Evolutionary conservation across 2,888 invertebrate genomes (phyloP), one percentile per base, ranked within the genome.

Genomic region (Empis livida): DNA sequence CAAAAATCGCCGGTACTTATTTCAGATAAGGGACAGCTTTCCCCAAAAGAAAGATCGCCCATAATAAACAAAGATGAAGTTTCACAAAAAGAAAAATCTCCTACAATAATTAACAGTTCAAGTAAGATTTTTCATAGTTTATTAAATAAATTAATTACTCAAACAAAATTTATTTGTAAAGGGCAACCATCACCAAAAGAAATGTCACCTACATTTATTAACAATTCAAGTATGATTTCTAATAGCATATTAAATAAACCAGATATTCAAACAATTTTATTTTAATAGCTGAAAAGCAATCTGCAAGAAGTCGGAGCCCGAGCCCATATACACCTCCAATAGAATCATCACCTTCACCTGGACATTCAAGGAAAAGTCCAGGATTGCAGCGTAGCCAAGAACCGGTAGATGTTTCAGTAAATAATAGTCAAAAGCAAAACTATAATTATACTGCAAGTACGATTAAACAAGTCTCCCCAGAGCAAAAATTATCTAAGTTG

Each of bases 351-450:
- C 20, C 10, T 23, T 9, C 50, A 31, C 50, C 57, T n/a, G 35
- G n/a, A n/a, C 10, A 47, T 9, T 13, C 30, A 3, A 16, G 43
- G 15, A 35, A 41, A 17, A 45, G 45, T 38, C 53, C 59, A 6
- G 67, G 64, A 9, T 50, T 66, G 31, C 60, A 61, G 41, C 59
- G 67, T 14, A 67, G 67, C 42, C 60, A 65, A 3, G 67, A 67
- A 43, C 64, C 67, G 5, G 62, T 59, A 0, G 53, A 61, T 8
- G 42, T 65, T 13, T 60, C 57, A 1, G 60, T 58, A 1, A 64
- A 61, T 50, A 63, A 64, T 46, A 52, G 58, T 16, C 61, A 63
- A n/a, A 54, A 58, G n/a, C 59, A 60, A 9, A 61, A 49, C 44
- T 57, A 63, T 0, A 57, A 57, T 3, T 58, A 59, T 15, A 53